Evolutionary conservation across 1,140 invertebrate species (phyloP).

Genomic region (Hetaerina americana): DNA sequence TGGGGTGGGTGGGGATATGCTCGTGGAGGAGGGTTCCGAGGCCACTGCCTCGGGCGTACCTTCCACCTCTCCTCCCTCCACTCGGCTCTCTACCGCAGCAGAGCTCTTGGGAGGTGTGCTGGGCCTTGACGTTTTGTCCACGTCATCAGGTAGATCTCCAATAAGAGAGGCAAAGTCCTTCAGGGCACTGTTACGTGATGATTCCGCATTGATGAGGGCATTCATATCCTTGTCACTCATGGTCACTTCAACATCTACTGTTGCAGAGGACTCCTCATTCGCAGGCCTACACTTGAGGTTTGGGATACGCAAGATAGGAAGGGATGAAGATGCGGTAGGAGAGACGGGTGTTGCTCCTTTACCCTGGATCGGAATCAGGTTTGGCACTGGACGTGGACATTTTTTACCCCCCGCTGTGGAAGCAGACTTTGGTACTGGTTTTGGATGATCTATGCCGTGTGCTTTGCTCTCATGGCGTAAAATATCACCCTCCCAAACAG

Average conservation of each 20-base stretch:
- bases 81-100: conserved; percentile 19
- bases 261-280: neutral
- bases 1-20: conserved; percentile 22
- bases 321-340: neutral
- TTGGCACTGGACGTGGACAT: conserved; percentile 45
- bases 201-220: conserved; percentile 29
- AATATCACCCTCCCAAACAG: conserved; percentile 38
- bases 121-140: neutral
- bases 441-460: conserved; percentile 20
- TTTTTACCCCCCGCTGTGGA: conserved; percentile 26
- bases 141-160: conserved; percentile 19
- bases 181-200: conserved; percentile 28
- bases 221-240: conserved; percentile 31
- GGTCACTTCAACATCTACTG: conserved; percentile 6
- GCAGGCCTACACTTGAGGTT: neutral
- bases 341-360: neutral
- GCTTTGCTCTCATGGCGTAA: conserved; percentile 26
- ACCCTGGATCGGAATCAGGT: conserved; percentile 48
- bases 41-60: neutral
- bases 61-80: neutral
- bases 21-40: conserved; percentile 21
- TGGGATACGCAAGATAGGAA: conserved; percentile 8
- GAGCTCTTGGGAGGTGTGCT: conserved; percentile 14
- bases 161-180: conserved; percentile 35
- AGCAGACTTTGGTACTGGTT: conserved; percentile 29